These are phyloP conservation scores for Tachysurus fulvidraco DNA, from an alignment of 2,113 vertebrate species.

Conservation along the genomic window DNA sequence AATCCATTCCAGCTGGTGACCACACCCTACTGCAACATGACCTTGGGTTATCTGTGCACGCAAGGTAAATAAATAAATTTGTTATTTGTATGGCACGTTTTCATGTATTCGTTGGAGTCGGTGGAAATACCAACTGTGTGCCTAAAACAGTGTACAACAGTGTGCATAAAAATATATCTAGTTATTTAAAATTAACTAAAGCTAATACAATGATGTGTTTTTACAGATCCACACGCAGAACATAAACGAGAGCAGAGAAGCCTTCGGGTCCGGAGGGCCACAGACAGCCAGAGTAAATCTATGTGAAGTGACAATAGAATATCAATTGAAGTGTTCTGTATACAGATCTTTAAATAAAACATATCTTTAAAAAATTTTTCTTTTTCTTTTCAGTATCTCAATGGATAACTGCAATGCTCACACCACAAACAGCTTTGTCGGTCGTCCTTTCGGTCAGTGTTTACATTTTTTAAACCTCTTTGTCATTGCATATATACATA, in stretches of 20 bases:
- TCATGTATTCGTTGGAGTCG: neutral
- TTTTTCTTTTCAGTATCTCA: neutral
- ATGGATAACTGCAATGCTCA: neutral
- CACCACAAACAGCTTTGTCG: neutral
- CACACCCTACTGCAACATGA: conserved; percentile 62
- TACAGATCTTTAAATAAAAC: neutral
- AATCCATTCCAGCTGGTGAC: conserved; percentile 60
- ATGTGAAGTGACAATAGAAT: neutral
- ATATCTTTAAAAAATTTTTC: neutral
- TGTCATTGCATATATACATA: no score
- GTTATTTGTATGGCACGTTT: neutral
- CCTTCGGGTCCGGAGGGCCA: neutral
- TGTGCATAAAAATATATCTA: no score
- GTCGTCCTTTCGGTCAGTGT: neutral
- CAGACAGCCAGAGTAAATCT: neutral
- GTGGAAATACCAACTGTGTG: neutral
- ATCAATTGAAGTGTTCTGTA: neutral
- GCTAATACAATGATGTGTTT: neutral
- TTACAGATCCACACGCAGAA: neutral
- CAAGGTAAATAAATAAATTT: conserved; percentile 56
- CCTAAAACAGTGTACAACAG: no score
- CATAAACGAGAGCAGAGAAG: neutral
- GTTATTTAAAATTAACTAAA: neutral
- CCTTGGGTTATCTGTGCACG: conserved; percentile 66
- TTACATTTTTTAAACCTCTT: neutral